Evolutionary conservation across 1,140 invertebrate species (phyloP).

Genomic region (Drosophila orena): DNA sequence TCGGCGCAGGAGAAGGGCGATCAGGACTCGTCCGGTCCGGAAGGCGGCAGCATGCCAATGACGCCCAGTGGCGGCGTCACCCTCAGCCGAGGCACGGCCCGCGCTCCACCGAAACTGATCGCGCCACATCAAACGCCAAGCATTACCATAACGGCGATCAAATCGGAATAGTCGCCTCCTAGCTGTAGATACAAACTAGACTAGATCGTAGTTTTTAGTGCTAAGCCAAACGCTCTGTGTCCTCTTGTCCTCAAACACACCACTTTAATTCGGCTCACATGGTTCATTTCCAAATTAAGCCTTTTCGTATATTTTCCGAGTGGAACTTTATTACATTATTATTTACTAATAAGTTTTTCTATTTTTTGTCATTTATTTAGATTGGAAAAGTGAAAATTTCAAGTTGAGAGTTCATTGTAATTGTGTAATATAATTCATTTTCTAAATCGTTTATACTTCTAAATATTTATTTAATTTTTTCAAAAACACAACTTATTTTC

Average conservation of each 20-base stretch:
- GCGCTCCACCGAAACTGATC: conserved; percentile 76
- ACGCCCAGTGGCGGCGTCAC: conserved; percentile 52
- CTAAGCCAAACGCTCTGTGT: conserved; percentile 40
- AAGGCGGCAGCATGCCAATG: conserved; percentile 46
- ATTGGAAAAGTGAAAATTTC: neutral
- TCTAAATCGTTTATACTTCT: neutral
- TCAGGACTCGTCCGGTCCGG: conserved; percentile 37
- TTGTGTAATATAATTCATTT: no score
- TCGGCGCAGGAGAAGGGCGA: conserved; percentile 86
- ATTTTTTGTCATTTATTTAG: neutral
- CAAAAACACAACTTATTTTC: neutral
- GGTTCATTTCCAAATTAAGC: conserved; percentile 17
- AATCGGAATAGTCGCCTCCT: conserved; percentile 52
- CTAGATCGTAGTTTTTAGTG: conserved; percentile 25
- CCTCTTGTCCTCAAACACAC: neutral
- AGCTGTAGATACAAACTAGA: conserved; percentile 15
- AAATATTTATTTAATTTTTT: neutral
- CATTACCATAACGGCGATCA: conserved; percentile 83
- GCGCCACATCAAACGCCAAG: conserved; percentile 82
- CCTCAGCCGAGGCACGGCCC: conserved; percentile 58
- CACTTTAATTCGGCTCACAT: neutral
- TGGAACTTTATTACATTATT: neutral
- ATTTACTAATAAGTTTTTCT: no score
- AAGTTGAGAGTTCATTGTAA: no score
- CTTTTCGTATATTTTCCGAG: neutral